Base-by-base conservation (phyloP, 2,797 vertebrate species). In the Phataginus tetradactyla region DNA sequence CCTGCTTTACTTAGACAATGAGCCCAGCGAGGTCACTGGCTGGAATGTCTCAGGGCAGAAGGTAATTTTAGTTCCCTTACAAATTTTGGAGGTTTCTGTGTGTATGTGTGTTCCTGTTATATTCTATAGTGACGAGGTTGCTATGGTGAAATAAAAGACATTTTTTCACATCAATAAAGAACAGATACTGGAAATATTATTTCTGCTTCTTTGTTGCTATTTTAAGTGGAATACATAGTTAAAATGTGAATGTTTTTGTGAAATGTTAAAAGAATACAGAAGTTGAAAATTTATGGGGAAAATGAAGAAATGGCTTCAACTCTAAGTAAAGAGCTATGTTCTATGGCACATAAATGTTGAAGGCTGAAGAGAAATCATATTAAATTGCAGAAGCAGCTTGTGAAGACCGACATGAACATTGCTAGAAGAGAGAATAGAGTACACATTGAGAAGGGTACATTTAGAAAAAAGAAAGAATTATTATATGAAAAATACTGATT, bases 221-320 rank as follows among this genome's bases (percentile, higher is more conserved):
- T 55, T 18, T 71, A 79, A 72, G 37, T 32, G 32, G 39, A 61
- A 68, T 39, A 69, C 8, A 23, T 13, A 34, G n/a, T 59, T 86
- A 64, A 8, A 64, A 45, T 17, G n/a, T 55, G 34, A 3, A 27
- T 71, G 18, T 78, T 29, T 63, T 77, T 53, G 29, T 37, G 64
- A 91, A 71, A 45, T 55, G 45, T 29, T 71, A 63, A 77, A 90
- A 78, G 25, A 63, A 37, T 32, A 75, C 21, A 45, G 17, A 72
- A 64, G 55, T 42, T 34, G 20, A 85, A 32, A n/a, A 63, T 45
- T 12, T 34, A 45, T 9, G 32, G 12, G 39, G 23, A 85, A 86
- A 71, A 79, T 45, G 15, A 51, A 85, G 90, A 78, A 61, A 11
- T 29, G 79, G n/a, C 39, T 68, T 90, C 37, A 9, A 32, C 27